These are phyloP conservation scores for Saccostrea cuccullata DNA, from an alignment of 1,140 invertebrate genomes.

Conservation along the genomic window DNA sequence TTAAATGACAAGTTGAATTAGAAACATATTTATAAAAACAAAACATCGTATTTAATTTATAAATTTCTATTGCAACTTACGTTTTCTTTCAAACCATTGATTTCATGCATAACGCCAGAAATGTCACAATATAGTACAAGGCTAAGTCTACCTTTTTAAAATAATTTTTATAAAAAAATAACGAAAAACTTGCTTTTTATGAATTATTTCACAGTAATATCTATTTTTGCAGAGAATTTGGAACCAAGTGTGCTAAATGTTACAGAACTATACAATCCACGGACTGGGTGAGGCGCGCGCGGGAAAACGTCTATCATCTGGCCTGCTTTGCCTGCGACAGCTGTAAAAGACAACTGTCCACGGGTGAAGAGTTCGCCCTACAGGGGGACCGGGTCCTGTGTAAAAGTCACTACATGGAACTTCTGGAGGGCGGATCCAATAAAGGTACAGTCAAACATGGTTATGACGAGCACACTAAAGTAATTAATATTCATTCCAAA, in stretches of 20 bases:
- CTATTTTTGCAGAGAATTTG: conserved; percentile 89
- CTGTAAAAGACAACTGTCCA: conserved; percentile 96
- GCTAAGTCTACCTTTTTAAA: no score
- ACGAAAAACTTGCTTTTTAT: no score
- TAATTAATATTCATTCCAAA: no score
- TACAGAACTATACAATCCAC: conserved; percentile 92
- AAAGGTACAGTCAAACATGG: conserved; percentile 83
- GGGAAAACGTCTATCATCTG: conserved; percentile 96
- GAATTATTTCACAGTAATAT: background rate
- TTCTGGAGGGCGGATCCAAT: conserved; percentile 90
- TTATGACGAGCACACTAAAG: no score
- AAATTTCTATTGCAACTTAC: no score
- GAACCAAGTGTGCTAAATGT: conserved; percentile 97
- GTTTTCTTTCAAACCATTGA: no score
- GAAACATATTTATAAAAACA: no score
- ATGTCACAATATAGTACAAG: no score
- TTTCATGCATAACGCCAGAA: no score
- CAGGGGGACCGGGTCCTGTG: conserved; percentile 95
- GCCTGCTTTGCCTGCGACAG: conserved; percentile 99
- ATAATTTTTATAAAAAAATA: no score
- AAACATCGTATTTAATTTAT: no score
- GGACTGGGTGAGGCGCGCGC: conserved; percentile 97
- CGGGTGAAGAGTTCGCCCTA: conserved; percentile 98
- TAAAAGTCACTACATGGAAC: conserved; percentile 97
- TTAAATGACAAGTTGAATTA: no score